Evolutionary conservation across 2,888 invertebrate species (phyloP), one percentile per base, ranked within the genome.

Genomic region (Oscheius sp.): DNA sequence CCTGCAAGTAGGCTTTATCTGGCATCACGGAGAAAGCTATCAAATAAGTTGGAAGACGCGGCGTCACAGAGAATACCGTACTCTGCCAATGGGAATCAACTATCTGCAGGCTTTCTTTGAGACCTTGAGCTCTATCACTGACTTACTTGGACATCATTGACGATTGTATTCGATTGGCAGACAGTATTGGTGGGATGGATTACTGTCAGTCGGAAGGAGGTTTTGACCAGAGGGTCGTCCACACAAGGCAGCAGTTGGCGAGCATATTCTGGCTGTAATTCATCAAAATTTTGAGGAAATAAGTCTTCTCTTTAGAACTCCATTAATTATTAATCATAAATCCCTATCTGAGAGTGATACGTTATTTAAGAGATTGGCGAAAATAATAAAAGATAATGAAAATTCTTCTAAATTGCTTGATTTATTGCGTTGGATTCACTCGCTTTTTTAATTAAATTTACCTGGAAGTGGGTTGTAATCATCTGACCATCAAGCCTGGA

Each of bases 11-110:
- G 8, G 73, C 55, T 23, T 55, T 48, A 34, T 80, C 75, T 12
- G 78, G 77, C 72, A 78, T 73, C 0, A 80, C 70, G 5, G 77
- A 76, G 53, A 80, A 79, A 3, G 80, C 74, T 10, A 79, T 52
- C 3, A 80, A 55, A 70, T 80, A 80, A 0, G 80, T 65, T 6
- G 80, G 80, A 57, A 80, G 71, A 5, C 63, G 63, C 6, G 79
- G 78, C 8, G 80, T 79, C 17, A 74, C 61, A 1, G 76, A 70
- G 73, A 80, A 80, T 17, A 76, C 71, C 2, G 79, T 79, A 55
- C 69, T 61, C 39, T 79, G 76, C 79, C 79, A 79, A 6, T 69
- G 48, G 12, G 46, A 37, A 61, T 71, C 74, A 15, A 75, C 74
- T 27, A 78, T 68, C 71, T 71, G 58, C 15, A 61, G 20, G 12